Conservation (phyloP, 1,140 invertebrate genomes). For the Tribolium madens region DNA sequence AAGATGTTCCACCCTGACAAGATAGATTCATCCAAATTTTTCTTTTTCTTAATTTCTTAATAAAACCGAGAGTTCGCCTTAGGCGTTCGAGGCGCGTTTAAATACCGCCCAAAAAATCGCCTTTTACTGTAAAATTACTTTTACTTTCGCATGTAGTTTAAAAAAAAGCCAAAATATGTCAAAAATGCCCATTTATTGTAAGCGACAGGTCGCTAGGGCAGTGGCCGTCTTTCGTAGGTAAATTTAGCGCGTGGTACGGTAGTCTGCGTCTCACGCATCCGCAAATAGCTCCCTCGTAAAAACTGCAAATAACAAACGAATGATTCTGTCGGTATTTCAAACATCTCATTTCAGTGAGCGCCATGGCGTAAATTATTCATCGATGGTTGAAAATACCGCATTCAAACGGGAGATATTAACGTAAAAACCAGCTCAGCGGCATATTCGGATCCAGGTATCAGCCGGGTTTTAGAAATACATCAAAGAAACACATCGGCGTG, state of each 20-base stretch:
- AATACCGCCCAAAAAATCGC: not conserved
- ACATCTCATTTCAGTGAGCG: conserved; percentile 35
- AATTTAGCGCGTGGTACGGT: conserved; percentile 21
- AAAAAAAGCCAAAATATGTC: not conserved
- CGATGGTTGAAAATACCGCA: conserved; percentile 5
- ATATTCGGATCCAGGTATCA: conserved; percentile 8
- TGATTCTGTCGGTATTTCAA: conserved; percentile 36
- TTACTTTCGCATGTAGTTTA: not conserved
- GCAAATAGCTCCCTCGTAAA: conserved; percentile 43
- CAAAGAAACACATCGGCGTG: not conserved
- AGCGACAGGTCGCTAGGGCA: not conserved
- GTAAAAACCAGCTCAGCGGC: not conserved
- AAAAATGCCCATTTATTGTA: not conserved
- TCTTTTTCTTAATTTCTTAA: conserved; percentile 36
- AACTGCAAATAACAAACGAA: conserved; percentile 41
- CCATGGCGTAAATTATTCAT: conserved; percentile 40
- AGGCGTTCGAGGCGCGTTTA: not conserved
- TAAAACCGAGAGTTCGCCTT: conserved; percentile 3
- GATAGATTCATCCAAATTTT: conserved; percentile 18
- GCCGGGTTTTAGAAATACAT: conserved; percentile 8
- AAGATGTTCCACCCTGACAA: conserved; percentile 26
- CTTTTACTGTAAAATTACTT: not conserved
- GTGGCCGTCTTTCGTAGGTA: conserved; percentile 21
- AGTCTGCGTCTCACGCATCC: conserved; percentile 37
- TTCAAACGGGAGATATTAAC: conserved; percentile 7